Conservation (phyloP, 2,888 invertebrate species). For the Drosophila acutilabella region DNA sequence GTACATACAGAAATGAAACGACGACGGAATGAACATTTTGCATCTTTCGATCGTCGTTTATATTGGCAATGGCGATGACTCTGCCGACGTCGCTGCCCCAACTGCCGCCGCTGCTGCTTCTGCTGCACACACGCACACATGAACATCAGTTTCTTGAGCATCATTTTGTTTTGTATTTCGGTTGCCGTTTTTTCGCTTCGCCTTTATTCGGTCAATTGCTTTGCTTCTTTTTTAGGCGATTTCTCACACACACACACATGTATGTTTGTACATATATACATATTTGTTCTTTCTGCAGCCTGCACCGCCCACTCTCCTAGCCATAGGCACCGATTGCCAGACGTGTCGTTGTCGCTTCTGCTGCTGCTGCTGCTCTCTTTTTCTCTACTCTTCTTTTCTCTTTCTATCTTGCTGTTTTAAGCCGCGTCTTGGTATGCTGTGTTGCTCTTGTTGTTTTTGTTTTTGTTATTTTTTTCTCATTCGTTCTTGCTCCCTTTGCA, state of each 20-base stretch:
- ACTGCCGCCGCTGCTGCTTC: conserved; percentile 41
- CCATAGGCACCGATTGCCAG: conserved; percentile 38
- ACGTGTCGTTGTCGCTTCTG: conserved; percentile 53
- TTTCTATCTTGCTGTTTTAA: conserved; percentile 32
- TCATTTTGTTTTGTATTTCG: conserved; percentile 70
- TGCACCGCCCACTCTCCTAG: conserved; percentile 62
- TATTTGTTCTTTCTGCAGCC: conserved; percentile 63
- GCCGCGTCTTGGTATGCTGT: conserved; percentile 46
- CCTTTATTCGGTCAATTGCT: conserved; percentile 49
- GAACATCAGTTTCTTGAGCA: conserved; percentile 73
- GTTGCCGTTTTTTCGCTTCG: conserved; percentile 48
- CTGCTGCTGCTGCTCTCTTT: conserved; percentile 20
- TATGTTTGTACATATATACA: conserved; percentile 24
- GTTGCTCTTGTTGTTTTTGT: conserved; percentile 18
- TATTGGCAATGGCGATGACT: conserved; percentile 68
- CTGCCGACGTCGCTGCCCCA: conserved; percentile 35
- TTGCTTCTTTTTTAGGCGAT: conserved; percentile 54
- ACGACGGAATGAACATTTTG: conserved; percentile 77
- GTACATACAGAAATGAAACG: conserved; percentile 64
- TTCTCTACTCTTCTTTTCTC: conserved; percentile 19
- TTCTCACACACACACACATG: conserved; percentile 45
- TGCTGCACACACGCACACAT: conserved; percentile 41
- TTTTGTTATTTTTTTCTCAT: conserved; percentile 12
- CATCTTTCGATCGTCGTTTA: conserved; percentile 79
- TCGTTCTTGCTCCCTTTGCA: conserved; percentile 25